These are phyloP conservation scores for Caenorhabditis sinica DNA, from an alignment of 2,888 invertebrate genomes.

Conservation along the genomic window DNA sequence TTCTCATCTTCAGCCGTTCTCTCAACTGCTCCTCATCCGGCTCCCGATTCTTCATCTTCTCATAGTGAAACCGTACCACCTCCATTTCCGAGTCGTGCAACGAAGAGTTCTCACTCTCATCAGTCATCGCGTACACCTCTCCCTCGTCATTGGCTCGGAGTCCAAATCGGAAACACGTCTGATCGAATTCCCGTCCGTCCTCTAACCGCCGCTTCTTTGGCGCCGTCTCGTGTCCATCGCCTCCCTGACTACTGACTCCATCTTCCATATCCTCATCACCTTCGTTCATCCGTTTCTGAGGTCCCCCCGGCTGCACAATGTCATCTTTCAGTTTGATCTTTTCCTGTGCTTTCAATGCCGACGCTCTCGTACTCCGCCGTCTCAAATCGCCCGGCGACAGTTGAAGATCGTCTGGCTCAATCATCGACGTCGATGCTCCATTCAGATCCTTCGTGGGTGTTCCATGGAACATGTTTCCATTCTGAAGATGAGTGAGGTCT, in stretches of 20 bases:
- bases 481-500: conserved; percentile 35
- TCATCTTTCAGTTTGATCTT: conserved; percentile 80
- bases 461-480: conserved; percentile 39
- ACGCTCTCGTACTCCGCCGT: conserved; percentile 79
- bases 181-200: conserved; percentile 76
- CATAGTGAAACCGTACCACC: conserved; percentile 77
- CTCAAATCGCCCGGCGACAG: conserved; percentile 75
- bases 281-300: conserved; percentile 43
- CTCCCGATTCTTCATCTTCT: conserved; percentile 73
- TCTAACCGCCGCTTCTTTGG: conserved; percentile 78
- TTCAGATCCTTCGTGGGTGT: conserved; percentile 59
- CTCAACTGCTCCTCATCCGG: conserved; percentile 68
- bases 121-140: conserved; percentile 80
- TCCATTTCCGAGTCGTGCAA: conserved; percentile 79
- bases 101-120: conserved; percentile 83
- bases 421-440: conserved; percentile 43
- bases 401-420: conserved; percentile 59
- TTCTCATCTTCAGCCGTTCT: conserved; percentile 69
- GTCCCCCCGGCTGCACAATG: conserved; percentile 42
- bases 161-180: conserved; percentile 81
- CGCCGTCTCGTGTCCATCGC: background rate
- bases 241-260: background rate
- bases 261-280: conserved; percentile 50
- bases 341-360: conserved; percentile 81
- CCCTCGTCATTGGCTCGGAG: conserved; percentile 69